phyloP scores from a whole-genome alignment of 1,140 invertebrate species.

The Papilio polyxenes region DNA sequence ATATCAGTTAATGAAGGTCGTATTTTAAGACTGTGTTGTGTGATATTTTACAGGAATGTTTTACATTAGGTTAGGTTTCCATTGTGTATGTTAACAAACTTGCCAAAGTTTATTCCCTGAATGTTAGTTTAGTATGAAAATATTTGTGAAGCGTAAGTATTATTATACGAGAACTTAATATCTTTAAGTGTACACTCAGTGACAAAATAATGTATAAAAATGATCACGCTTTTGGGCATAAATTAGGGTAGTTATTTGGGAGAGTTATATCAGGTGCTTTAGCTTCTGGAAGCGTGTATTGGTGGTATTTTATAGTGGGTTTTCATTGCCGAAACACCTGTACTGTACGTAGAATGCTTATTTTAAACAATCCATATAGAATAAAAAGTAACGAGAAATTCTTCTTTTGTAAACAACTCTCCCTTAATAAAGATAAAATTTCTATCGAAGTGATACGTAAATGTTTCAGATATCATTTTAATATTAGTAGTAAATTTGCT shows the following conservation, averaged over 20 bases:
- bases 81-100: not conserved
- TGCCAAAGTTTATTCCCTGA: not conserved
- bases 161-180: not conserved
- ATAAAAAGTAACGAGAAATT: no score
- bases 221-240: not conserved
- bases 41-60: constrained; percentile 37
- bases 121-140: not conserved
- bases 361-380: no score
- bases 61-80: not conserved
- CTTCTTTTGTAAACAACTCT: no score
- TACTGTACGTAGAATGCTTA: no score
- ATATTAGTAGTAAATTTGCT: not conserved
- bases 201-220: not conserved
- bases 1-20: constrained; percentile 39
- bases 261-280: not conserved
- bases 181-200: not conserved
- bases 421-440: not conserved
- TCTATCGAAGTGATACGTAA: not conserved
- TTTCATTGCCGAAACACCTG: no score
- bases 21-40: constrained; percentile 46
- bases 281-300: not conserved
- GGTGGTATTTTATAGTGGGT: not conserved
- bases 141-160: constrained; percentile 21
- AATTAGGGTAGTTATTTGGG: not conserved
- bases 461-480: not conserved